phyloP scores from a whole-genome alignment of 2,888 invertebrate species.

The Andrena praecox region DNA sequence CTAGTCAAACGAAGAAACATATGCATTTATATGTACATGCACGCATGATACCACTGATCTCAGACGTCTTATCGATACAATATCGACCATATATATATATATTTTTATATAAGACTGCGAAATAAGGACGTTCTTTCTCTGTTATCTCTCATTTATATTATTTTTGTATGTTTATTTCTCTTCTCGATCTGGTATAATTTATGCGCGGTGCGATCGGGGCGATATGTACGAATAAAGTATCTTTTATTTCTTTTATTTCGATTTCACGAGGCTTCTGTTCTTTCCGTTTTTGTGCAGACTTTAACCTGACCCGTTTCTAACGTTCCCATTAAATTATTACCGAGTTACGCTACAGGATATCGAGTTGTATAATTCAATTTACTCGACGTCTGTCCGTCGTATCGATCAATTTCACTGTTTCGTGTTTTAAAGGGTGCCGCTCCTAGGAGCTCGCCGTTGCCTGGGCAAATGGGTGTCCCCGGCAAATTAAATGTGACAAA shows the following conservation, averaged over 20 bases:
- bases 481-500: constrained; percentile 71
- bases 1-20: constrained; percentile 27
- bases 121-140: constrained; percentile 32
- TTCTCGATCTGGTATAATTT: constrained; percentile 39
- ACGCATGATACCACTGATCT: constrained; percentile 27
- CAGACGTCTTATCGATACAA: constrained; percentile 54
- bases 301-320: constrained; percentile 24
- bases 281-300: constrained; percentile 23
- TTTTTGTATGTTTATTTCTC: constrained; percentile 57
- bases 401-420: constrained; percentile 60
- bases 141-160: constrained; percentile 30
- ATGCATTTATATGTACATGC: constrained; percentile 24
- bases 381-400: constrained; percentile 39
- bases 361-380: constrained; percentile 65
- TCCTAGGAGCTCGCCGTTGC: constrained; percentile 45
- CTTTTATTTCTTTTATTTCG: constrained; percentile 41
- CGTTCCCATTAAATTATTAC: constrained; percentile 45
- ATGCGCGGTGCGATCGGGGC: constrained; percentile 26
- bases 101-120: constrained; percentile 65
- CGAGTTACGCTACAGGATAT: constrained; percentile 54
- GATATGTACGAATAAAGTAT: constrained; percentile 59
- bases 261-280: constrained; percentile 33
- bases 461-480: constrained; percentile 16
- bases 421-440: constrained; percentile 71
- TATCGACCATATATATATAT: constrained; percentile 44